phyloP scores from a whole-genome alignment of 1,140 invertebrate species.

The Drosophila murphyi region DNA sequence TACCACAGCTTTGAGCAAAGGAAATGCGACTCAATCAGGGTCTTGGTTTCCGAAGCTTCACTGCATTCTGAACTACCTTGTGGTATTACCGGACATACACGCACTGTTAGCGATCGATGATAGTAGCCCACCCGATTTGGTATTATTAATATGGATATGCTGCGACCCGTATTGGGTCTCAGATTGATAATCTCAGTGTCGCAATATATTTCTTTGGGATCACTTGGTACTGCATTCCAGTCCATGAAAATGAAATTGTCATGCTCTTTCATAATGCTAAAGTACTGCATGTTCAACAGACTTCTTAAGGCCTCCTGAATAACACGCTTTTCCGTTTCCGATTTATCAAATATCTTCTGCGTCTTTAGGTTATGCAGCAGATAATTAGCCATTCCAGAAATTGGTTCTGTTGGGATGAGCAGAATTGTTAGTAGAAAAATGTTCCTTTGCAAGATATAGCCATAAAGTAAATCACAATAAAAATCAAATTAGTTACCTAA shows the following conservation, averaged over 20 bases:
- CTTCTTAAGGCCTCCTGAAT: constrained; percentile 58
- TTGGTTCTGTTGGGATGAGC: constrained; percentile 27
- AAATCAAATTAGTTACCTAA: constrained; percentile 49
- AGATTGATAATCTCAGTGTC: constrained; percentile 75
- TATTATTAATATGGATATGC: constrained; percentile 66
- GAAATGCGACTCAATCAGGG: constrained; percentile 55
- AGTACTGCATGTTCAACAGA: constrained; percentile 64
- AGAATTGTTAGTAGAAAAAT: too few species aligned
- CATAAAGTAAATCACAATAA: too few species aligned
- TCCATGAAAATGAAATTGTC: constrained; percentile 75
- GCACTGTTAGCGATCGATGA: constrained; percentile 61
- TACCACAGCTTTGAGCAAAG: constrained; percentile 69
- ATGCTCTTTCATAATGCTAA: constrained; percentile 62
- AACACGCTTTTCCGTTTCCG: constrained; percentile 69
- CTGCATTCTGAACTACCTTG: not conserved
- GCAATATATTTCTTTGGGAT: constrained; percentile 69
- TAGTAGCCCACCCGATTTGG: constrained; percentile 68
- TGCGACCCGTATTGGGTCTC: constrained; percentile 71
- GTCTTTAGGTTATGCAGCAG: constrained; percentile 58
- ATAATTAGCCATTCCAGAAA: constrained; percentile 52
- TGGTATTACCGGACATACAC: constrained; percentile 61
- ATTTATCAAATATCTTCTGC: constrained; percentile 69
- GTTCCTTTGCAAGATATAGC: too few species aligned
- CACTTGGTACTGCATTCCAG: constrained; percentile 74
- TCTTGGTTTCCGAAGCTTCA: constrained; percentile 30